These are phyloP conservation scores for Folsomia manolachei DNA, from an alignment of 2,888 invertebrate genomes.

Conservation along the genomic window DNA sequence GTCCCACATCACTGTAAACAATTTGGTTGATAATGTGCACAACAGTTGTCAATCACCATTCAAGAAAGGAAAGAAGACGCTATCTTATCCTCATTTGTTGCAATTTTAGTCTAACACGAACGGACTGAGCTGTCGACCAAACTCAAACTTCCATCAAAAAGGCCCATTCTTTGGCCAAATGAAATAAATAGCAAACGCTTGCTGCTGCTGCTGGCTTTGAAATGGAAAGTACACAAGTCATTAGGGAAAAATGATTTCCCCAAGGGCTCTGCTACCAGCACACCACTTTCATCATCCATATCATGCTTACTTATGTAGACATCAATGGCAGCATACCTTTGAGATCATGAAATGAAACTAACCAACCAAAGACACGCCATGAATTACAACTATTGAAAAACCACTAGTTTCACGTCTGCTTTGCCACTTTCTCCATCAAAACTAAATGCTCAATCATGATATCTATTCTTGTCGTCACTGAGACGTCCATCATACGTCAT, in stretches of 20 bases:
- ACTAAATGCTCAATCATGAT: no score
- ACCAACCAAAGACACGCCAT: not conserved
- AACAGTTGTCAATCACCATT: no score
- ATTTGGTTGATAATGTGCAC: slow-evolving; percentile 20
- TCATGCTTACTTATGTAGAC: no score
- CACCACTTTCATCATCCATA: not conserved
- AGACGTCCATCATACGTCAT: no score
- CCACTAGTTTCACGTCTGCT: no score
- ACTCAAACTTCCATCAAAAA: no score
- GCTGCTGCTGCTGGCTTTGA: no score
- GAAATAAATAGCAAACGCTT: slow-evolving; percentile 21
- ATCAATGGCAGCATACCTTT: not conserved
- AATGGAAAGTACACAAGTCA: slow-evolving; percentile 41
- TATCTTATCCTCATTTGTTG: no score
- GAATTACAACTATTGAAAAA: slow-evolving; percentile 3
- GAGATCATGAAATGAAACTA: not conserved
- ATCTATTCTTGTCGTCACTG: no score
- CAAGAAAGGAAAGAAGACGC: no score
- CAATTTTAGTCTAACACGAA: not conserved
- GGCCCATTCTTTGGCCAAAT: slow-evolving; percentile 17
- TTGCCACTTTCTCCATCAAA: not conserved
- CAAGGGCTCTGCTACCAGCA: no score
- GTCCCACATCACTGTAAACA: slow-evolving; percentile 41
- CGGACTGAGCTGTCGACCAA: slow-evolving; percentile 2
- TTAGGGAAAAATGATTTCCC: slow-evolving; percentile 42